Evolutionary conservation across 1,140 invertebrate genomes (phyloP).

Genomic region (Dufourea novaeangliae): DNA sequence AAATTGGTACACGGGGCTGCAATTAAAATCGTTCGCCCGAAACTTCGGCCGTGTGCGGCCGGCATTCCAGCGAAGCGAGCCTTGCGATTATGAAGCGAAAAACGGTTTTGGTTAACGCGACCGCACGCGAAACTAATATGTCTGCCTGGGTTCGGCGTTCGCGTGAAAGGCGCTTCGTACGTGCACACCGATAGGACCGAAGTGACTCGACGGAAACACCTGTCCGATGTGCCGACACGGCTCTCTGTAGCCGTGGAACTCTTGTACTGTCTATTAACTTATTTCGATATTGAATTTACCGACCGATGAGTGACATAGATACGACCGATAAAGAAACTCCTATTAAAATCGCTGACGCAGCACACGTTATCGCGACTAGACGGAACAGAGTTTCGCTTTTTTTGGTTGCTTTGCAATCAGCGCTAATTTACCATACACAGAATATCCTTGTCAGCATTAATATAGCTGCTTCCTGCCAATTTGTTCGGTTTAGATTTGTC

Average conservation of each 20-base stretch:
- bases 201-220: background rate
- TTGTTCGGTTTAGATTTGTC: too few species aligned
- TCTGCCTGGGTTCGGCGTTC: background rate
- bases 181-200: background rate
- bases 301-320: background rate
- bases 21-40: background rate
- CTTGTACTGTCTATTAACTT: background rate
- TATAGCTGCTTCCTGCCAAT: too few species aligned
- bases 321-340: background rate
- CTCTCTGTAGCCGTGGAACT: background rate
- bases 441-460: too few species aligned
- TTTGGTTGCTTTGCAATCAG: too few species aligned
- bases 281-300: background rate
- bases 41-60: background rate
- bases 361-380: background rate
- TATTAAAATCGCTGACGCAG: background rate
- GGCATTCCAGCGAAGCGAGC: background rate
- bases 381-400: background rate
- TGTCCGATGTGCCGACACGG: background rate
- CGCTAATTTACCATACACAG: too few species aligned
- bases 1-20: background rate
- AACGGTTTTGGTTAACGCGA: background rate
- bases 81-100: background rate
- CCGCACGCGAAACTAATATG: slow-evolving; percentile 11
- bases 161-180: slow-evolving; percentile 15